These are phyloP conservation scores for Chlamydotis undulata DNA, from an alignment of 2,113 vertebrate species.

Conservation along the genomic window DNA sequence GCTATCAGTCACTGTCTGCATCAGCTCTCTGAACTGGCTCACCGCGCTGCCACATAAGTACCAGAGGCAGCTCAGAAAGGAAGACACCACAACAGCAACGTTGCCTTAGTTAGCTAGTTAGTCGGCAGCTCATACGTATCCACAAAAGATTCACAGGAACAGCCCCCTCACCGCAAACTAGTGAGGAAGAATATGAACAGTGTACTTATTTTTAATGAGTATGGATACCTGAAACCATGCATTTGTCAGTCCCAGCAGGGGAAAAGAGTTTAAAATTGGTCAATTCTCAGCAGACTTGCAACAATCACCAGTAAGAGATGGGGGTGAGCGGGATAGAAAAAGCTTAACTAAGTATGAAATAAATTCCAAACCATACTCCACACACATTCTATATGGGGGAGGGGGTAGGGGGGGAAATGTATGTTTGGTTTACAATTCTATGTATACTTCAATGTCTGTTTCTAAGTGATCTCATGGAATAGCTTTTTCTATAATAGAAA, in stretches of 20 bases:
- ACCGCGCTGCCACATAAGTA: not conserved
- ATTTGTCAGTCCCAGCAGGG: rapidly evolving
- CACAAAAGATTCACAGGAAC: not conserved
- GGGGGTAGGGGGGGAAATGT: rapidly evolving
- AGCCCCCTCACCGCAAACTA: not conserved
- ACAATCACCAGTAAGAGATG: not conserved
- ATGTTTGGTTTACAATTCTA: not conserved
- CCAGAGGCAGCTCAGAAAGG: not conserved
- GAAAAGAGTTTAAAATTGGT: no score
- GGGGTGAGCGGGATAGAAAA: not conserved
- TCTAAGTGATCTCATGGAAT: not conserved
- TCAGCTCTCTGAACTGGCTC: not conserved
- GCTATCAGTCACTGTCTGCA: no score
- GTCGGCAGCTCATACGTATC: not conserved
- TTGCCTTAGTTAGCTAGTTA: not conserved
- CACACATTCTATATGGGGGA: not conserved
- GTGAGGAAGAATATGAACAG: not conserved
- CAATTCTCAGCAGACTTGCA: not conserved
- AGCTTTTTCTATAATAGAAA: not conserved
- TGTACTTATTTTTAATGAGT: not conserved
- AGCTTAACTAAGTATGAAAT: not conserved
- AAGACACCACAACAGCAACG: not conserved
- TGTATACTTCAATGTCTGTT: not conserved
- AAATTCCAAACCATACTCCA: not conserved
- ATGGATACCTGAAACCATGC: not conserved